Evolutionary conservation across 2,113 vertebrate genomes (phyloP).

Genomic region (Etia nguti): DNA sequence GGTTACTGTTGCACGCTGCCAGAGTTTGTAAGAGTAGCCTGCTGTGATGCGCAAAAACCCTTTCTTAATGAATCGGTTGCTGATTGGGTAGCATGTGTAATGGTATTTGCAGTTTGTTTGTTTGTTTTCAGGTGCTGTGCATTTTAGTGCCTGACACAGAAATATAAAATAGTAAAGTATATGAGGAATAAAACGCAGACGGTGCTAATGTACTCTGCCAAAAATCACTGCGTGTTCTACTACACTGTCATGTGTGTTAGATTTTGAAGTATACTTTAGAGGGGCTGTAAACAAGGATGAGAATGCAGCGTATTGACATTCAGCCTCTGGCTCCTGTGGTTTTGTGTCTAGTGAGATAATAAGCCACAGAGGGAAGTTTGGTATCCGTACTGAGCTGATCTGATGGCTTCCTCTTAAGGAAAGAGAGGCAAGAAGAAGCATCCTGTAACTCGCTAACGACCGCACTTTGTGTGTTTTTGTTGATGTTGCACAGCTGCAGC

Average conservation of each 20-base stretch:
- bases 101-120: neutral
- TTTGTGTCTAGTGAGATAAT: slow-evolving; percentile 56
- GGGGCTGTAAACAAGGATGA: slow-evolving; percentile 31
- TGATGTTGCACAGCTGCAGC: slow-evolving; percentile 20
- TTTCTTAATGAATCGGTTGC: neutral
- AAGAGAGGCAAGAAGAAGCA: neutral
- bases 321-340: slow-evolving; percentile 47
- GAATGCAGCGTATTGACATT: slow-evolving; percentile 46
- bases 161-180: neutral
- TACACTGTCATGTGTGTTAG: neutral
- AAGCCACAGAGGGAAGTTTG: slow-evolving; percentile 52
- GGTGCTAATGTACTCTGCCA: neutral
- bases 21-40: neutral
- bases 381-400: slow-evolving; percentile 32
- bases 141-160: neutral
- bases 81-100: neutral
- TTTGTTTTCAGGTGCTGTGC: neutral
- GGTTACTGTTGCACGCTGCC: neutral
- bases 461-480: slow-evolving; percentile 14
- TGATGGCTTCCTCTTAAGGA: slow-evolving; percentile 25
- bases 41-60: neutral
- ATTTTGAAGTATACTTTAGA: slow-evolving; percentile 5
- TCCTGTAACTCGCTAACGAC: neutral
- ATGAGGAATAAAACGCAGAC: neutral
- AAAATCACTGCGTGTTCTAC: neutral